Conservation (phyloP, 2,113 vertebrate genomes). For the Puffinus mauretanicus region DNA sequence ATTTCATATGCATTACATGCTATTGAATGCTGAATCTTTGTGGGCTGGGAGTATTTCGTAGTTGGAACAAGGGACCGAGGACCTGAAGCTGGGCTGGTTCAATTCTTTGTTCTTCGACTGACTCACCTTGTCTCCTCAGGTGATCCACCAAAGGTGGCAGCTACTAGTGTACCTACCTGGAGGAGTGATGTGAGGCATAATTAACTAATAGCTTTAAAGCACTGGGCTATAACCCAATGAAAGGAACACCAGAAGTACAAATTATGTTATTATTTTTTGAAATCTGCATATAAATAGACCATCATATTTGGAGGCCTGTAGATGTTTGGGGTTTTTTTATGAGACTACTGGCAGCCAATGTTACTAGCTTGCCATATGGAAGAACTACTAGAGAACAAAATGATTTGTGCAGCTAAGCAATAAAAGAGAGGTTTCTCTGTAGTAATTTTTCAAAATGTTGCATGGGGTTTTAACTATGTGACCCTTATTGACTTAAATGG, state of each 20-base stretch:
- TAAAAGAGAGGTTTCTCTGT: slow-evolving; percentile 20
- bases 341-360: neutral
- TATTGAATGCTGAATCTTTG: slow-evolving; percentile 36
- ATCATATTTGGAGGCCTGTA: slow-evolving; percentile 11
- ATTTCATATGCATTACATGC: slow-evolving; percentile 41
- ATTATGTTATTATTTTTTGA: slow-evolving; percentile 16
- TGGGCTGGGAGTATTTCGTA: neutral
- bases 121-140: neutral
- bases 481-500: slow-evolving; percentile 65
- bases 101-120: slow-evolving; percentile 4
- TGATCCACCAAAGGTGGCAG: neutral
- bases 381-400: slow-evolving; percentile 42
- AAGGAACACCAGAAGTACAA: slow-evolving; percentile 30
- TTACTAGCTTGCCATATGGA: neutral
- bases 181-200: slow-evolving; percentile 16
- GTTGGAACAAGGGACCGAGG: neutral
- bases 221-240: neutral
- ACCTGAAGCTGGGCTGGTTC: neutral
- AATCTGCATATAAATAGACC: neutral
- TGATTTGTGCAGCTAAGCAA: slow-evolving; percentile 1
- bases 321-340: neutral
- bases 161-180: neutral
- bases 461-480: slow-evolving; percentile 46
- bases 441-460: slow-evolving; percentile 66
- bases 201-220: slow-evolving; percentile 34